Conservation (phyloP, 2,113 vertebrate species). For the Phaethon lepturus region DNA sequence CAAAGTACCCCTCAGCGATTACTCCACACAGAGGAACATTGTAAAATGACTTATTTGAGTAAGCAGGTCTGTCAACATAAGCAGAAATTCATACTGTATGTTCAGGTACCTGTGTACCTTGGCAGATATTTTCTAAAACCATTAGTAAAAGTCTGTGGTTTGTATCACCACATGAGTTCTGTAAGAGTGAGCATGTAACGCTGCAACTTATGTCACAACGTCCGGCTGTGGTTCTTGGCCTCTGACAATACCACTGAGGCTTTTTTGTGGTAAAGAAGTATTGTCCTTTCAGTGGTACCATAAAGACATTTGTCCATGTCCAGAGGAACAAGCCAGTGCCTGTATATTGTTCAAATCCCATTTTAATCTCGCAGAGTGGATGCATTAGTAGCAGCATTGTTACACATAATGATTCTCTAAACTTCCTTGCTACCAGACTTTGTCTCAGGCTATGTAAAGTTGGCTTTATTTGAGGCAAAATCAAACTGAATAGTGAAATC, state of each 20-base stretch:
- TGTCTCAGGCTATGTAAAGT: not conserved
- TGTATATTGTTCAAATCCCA: not conserved
- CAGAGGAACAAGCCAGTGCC: not conserved
- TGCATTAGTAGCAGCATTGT: not conserved
- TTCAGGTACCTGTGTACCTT: not conserved
- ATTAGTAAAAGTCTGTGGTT: not conserved
- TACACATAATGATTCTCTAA: not conserved
- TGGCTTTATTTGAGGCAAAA: not conserved
- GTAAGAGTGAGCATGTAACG: not conserved
- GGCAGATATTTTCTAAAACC: not conserved
- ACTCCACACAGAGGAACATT: too few relatives aligned
- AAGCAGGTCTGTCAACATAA: not conserved
- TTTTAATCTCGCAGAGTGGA: not conserved
- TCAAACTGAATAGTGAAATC: not conserved
- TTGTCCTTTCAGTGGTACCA: not conserved
- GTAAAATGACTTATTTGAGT: not conserved
- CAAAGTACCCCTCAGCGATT: too few relatives aligned
- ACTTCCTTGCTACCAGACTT: not conserved
- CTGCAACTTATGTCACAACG: not conserved
- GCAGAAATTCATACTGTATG: not conserved
- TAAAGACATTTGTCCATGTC: not conserved
- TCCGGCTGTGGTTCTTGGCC: not conserved
- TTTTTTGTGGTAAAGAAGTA: not conserved
- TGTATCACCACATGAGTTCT: not conserved
- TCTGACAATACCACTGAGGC: not conserved